phyloP scores from a whole-genome alignment of 2,113 vertebrate species.

The Pluvianellus socialis region DNA sequence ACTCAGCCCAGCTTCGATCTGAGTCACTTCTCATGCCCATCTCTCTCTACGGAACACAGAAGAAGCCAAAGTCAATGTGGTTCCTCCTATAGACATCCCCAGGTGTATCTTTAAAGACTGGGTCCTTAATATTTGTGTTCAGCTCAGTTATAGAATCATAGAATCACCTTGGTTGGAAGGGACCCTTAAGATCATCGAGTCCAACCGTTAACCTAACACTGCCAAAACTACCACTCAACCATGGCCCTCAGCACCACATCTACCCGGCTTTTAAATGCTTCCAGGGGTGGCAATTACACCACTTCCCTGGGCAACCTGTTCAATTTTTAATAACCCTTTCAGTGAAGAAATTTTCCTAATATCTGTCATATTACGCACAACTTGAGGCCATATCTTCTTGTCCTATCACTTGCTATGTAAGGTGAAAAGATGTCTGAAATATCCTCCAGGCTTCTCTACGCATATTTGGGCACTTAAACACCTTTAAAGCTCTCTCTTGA shows the following conservation, averaged over 20 bases:
- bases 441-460: neutral
- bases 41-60: neutral
- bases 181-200: too few relatives aligned
- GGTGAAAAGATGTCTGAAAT: neutral
- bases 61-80: neutral
- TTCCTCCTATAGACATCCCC: neutral
- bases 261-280: too few relatives aligned
- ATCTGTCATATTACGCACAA: too few relatives aligned
- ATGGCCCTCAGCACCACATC: too few relatives aligned
- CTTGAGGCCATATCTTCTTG: too few relatives aligned
- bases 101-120: neutral
- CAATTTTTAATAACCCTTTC: too few relatives aligned
- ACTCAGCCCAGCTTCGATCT: constrained; percentile 41
- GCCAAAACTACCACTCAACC: too few relatives aligned
- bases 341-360: too few relatives aligned
- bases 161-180: too few relatives aligned
- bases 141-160: neutral
- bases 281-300: too few relatives aligned
- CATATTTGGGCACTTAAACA: neutral
- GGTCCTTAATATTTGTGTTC: neutral
- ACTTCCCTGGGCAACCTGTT: too few relatives aligned
- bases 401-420: neutral
- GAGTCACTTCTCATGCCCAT: constrained; percentile 18
- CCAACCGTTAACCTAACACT: too few relatives aligned
- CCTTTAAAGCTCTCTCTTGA: neutral